A percentile compares a stretch with the other conserved stretches of the same genome.
Conservation (phyloP, 2,888 invertebrate genomes). For the Leucophenga montana region DNA sequence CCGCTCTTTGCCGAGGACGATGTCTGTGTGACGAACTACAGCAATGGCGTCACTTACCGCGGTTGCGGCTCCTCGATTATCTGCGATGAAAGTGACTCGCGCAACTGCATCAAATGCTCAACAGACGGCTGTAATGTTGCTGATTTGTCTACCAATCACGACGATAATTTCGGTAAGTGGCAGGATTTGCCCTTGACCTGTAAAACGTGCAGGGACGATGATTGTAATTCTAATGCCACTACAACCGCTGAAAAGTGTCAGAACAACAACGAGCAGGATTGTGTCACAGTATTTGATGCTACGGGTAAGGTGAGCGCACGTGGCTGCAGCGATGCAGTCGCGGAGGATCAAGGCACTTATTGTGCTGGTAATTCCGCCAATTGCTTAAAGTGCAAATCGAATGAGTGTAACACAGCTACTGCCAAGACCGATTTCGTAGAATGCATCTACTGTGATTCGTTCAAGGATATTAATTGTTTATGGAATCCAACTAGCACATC, state of each 20-base stretch:
- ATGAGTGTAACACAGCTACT: constrained; percentile 64
- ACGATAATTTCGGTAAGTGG: constrained; percentile 69
- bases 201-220: constrained; percentile 52
- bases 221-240: constrained; percentile 43
- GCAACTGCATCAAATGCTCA: constrained; percentile 54
- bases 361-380: constrained; percentile 51
- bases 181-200: constrained; percentile 69
- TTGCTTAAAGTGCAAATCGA: constrained; percentile 68
- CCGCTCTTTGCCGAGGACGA: constrained; percentile 54
- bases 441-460: constrained; percentile 66
- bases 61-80: constrained; percentile 57
- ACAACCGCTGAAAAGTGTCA: constrained; percentile 44
- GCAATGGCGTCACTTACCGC: constrained; percentile 57
- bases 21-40: constrained; percentile 60
- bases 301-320: constrained; percentile 55
- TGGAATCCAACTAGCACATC: constrained; percentile 45
- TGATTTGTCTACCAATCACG: constrained; percentile 52
- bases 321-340: constrained; percentile 63
- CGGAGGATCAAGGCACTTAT: constrained; percentile 40
- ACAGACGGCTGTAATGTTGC: constrained; percentile 61
- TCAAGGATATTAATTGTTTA: constrained; percentile 55
- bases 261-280: constrained; percentile 69
- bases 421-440: constrained; percentile 48
- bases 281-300: constrained; percentile 60
- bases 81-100: constrained; percentile 55